Evolutionary conservation across 2,113 vertebrate species (phyloP).

Genomic region (Solenodon paradoxus): DNA sequence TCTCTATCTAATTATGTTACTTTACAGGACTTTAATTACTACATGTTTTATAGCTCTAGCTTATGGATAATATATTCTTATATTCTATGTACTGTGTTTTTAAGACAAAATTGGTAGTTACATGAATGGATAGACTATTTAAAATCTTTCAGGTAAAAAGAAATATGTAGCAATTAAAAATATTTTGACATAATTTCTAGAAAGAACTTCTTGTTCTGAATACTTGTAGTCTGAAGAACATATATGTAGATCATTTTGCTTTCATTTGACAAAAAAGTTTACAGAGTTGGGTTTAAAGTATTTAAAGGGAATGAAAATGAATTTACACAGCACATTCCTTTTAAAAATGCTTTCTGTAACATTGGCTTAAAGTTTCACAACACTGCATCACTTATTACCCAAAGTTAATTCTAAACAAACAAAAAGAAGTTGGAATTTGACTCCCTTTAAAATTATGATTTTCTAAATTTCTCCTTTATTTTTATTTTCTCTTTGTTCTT

Average conservation of each 20-base stretch:
- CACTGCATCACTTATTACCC: constrained; percentile 10
- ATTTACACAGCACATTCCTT: neutral
- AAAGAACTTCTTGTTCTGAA: neutral
- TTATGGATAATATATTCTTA: neutral
- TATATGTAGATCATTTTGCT: neutral
- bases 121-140: neutral
- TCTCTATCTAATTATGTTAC: neutral
- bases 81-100: neutral
- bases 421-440: neutral
- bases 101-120: neutral
- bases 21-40: neutral
- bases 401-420: neutral
- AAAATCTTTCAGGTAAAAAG: neutral
- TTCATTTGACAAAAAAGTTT: neutral
- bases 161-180: neutral
- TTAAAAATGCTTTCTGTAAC: neutral
- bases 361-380: constrained; percentile 36
- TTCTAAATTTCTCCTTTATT: neutral
- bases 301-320: neutral
- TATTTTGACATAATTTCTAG: neutral
- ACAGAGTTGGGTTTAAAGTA: neutral
- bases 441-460: neutral
- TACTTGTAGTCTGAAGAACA: neutral
- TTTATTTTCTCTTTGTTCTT: neutral
- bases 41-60: neutral